Conservation (phyloP, 2,113 vertebrate genomes). For the Nematolebias whitei region DNA sequence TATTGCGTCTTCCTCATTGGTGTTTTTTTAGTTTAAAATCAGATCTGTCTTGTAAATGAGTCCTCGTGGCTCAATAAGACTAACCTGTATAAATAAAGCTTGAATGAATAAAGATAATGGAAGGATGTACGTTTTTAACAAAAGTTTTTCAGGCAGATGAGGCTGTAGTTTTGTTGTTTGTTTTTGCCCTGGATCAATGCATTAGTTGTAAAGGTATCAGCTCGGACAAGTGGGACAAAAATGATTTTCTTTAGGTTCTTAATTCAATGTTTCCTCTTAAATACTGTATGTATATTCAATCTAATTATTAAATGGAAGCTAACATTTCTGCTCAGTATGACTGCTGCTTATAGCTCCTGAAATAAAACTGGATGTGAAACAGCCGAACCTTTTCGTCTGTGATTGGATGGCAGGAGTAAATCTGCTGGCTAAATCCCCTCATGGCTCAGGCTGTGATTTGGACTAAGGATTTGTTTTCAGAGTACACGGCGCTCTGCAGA, state of each 20-base stretch:
- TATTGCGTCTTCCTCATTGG: no score
- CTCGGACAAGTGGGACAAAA: neutral
- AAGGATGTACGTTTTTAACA: no score
- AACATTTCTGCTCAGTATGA: constrained; percentile 12
- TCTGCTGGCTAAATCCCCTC: constrained; percentile 69
- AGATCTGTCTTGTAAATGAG: no score
- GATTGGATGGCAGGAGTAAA: constrained; percentile 74
- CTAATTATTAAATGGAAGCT: constrained; percentile 29
- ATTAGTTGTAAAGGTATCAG: no score
- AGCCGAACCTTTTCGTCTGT: constrained; percentile 16
- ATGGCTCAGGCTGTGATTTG: constrained; percentile 66
- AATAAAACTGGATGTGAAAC: constrained; percentile 44
- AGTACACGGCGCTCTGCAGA: constrained; percentile 43
- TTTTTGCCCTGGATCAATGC: no score
- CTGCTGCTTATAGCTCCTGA: constrained; percentile 29
- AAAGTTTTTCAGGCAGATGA: no score
- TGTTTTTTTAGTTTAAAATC: no score
- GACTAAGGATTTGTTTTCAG: constrained; percentile 60
- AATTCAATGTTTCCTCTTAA: neutral
- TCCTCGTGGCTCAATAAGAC: no score
- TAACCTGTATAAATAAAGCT: no score
- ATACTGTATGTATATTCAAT: neutral
- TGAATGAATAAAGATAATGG: no score
- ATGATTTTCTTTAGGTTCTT: neutral
- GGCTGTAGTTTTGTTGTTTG: no score